Conservation (phyloP, 92 coral and sea anemone genomes). For the Epizoanthus ramosus region DNA sequence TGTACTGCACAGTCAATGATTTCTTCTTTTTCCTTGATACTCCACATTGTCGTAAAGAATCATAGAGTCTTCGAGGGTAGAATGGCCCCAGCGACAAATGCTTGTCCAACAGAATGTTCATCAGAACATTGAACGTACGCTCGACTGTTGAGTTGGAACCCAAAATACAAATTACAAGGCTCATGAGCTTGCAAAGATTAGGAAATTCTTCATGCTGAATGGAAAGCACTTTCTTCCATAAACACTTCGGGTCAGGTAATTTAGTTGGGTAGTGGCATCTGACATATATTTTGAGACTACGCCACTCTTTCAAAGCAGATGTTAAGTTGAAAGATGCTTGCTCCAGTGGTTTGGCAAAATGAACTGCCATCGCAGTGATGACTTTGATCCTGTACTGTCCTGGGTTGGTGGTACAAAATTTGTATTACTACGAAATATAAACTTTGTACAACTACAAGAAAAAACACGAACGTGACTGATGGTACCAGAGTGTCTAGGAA, state of each 20-base stretch:
- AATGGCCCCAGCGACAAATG: constrained; percentile 41
- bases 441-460: too few species aligned
- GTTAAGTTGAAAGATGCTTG: constrained; percentile 46
- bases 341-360: constrained; percentile 47
- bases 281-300: constrained; percentile 42
- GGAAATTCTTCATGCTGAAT: constrained; percentile 48
- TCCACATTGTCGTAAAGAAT: constrained; percentile 41
- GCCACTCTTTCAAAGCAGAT: constrained; percentile 53
- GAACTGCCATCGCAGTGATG: constrained; percentile 39
- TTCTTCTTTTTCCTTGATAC: constrained; percentile 44
- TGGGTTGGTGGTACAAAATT: neutral
- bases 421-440: too few species aligned
- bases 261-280: constrained; percentile 46
- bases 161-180: constrained; percentile 27
- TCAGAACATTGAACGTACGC: constrained; percentile 26
- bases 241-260: constrained; percentile 47
- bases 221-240: constrained; percentile 48
- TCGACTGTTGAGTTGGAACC: constrained; percentile 34
- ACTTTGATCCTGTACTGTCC: too few species aligned
- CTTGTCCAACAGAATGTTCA: constrained; percentile 44
- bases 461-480: too few species aligned
- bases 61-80: constrained; percentile 42
- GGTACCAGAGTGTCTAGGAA: too few species aligned
- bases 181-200: constrained; percentile 16
- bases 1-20: constrained; percentile 36